Evolutionary conservation across 2,113 vertebrate genomes (phyloP).

Genomic region (Limanda limanda): DNA sequence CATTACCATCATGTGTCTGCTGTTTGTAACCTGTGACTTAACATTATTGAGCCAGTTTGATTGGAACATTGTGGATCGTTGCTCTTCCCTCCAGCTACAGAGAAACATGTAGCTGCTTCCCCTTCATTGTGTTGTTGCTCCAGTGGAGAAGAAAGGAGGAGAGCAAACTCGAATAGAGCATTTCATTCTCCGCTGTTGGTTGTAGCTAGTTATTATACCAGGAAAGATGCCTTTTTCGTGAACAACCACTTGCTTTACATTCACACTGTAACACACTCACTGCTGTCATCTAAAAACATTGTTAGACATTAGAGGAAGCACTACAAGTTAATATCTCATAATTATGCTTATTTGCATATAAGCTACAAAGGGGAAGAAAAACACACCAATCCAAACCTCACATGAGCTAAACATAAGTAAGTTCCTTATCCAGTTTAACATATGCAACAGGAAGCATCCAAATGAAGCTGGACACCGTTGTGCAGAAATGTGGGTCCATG

Average conservation of each 20-base stretch:
- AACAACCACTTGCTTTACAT: not conserved
- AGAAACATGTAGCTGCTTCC: slow-evolving; percentile 27
- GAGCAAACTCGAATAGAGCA: not conserved
- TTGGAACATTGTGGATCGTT: slow-evolving; percentile 40
- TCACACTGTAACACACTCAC: not conserved
- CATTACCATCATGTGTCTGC: slow-evolving; percentile 2
- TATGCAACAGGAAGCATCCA: not conserved
- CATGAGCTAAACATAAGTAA: not conserved
- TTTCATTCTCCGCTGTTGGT: not conserved
- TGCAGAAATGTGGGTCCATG: slow-evolving; percentile 21
- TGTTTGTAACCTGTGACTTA: slow-evolving; percentile 42
- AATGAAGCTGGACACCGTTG: not conserved
- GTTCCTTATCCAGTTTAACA: not conserved
- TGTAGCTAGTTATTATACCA: not conserved
- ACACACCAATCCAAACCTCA: too few species aligned
- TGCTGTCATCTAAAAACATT: not conserved
- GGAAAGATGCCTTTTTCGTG: not conserved
- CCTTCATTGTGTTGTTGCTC: slow-evolving; percentile 18
- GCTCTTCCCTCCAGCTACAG: slow-evolving; percentile 47
- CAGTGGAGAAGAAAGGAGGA: not conserved
- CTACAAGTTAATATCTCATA: not conserved
- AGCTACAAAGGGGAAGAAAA: too few species aligned
- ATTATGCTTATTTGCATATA: too few species aligned
- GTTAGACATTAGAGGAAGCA: not conserved
- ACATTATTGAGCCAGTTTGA: slow-evolving; percentile 48